These are phyloP conservation scores for Habrosyne pyritoides DNA, from an alignment of 2,888 invertebrate species.

Conservation along the genomic window DNA sequence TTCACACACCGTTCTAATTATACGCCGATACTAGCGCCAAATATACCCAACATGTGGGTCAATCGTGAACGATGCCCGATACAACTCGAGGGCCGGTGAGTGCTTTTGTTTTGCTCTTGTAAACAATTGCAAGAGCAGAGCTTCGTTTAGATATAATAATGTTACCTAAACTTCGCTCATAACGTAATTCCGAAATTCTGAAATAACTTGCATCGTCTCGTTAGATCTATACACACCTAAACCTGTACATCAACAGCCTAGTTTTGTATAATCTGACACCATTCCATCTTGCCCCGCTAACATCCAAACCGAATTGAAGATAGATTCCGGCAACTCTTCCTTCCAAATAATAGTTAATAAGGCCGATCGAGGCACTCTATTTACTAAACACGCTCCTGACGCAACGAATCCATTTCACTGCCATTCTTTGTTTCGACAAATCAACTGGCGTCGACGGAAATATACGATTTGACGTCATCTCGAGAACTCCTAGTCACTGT, in stretches of 20 bases:
- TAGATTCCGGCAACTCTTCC: neutral
- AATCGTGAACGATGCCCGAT: conserved; percentile 15
- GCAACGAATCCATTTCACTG: conserved; percentile 6
- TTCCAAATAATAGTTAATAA: neutral
- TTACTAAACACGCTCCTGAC: neutral
- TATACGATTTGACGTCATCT: conserved; percentile 5
- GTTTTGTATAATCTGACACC: neutral
- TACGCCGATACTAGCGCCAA: conserved; percentile 37
- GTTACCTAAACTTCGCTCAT: no score
- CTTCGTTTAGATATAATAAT: no score
- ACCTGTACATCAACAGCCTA: neutral
- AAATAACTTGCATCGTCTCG: neutral
- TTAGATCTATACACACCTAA: neutral
- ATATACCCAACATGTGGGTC: conserved; percentile 26
- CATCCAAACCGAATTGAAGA: neutral
- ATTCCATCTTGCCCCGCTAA: neutral
- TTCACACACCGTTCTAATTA: conserved; percentile 42
- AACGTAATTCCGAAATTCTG: neutral
- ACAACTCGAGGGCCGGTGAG: conserved; percentile 2
- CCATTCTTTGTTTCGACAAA: conserved; percentile 8
- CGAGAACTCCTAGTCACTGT: conserved; percentile 9
- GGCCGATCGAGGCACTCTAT: conserved; percentile 3
- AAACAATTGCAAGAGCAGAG: neutral
- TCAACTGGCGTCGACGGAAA: conserved; percentile 2
- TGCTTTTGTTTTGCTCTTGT: neutral